Base-by-base conservation (phyloP, 2,888 invertebrate genomes). In the Micropterix aruncella region DNA sequence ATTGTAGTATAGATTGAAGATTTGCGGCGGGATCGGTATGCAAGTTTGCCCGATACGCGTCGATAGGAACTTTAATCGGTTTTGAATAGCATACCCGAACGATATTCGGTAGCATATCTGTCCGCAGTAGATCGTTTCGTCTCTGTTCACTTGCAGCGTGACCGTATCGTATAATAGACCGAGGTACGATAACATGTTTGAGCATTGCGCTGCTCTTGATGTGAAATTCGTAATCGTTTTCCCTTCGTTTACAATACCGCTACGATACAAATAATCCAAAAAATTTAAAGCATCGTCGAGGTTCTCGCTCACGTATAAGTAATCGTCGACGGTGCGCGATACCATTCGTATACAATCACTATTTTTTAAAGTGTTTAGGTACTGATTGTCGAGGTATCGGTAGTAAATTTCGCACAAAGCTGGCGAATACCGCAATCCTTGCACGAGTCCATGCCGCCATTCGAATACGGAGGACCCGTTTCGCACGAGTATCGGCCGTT, bases 361-460 rank as follows among this genome's bases (percentile, higher is more conserved):
- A 18, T 19, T 15, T 3, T 19, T 14, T 40, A 44, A 48, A 12
- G 46, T 38, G 9, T 40, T 16, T 19, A 49, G 41, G 41, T 46
- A 27, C 17, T 42, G 37, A n/a, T 61, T 52, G 56, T 71, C 71
- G 48, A 68, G 53, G 53, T 63, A 53, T 36, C 56, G 57, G 49
- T 71, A 70, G 48, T 69, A 71, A 3, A 70, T 53, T 52, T 70
- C 71, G 1, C 69, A 70, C 1, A 70, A 55, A 1, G 66, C 68
- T n/a, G 71, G 70, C 1, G 71, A 71, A 53, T 64, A 70, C 52
- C 64, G 66, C 47, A 70, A 69, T 2, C 70, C 71, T 52, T 71
- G 71, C 1, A 70, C 65, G 18, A 71, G 55, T 27, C 70, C 71
- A 51, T 61, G 56, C 41, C 56, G 65, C 70, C 71, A 71, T 53